Evolutionary conservation across 2,113 vertebrate genomes (phyloP), one percentile per base, ranked within the genome.

Genomic region (Ploceus nigricollis): DNA sequence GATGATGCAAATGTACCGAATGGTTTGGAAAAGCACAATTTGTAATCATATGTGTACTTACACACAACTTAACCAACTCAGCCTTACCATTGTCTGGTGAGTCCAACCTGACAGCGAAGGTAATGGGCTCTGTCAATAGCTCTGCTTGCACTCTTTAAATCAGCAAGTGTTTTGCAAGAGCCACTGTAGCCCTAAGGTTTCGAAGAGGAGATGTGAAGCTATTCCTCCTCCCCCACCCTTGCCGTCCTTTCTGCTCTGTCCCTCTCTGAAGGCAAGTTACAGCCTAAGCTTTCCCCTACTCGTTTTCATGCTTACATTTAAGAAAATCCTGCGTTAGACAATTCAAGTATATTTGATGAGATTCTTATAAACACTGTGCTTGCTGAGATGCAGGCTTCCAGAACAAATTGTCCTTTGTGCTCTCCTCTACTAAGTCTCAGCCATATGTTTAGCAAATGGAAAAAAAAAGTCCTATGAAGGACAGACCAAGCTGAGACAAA

Each of bases 101-200:
- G 78, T 85, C 65, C 90, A 87, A 42, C 70, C 65, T 90, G 87
- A 85, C 87, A 82, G 61, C 10, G 27, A 40, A 87, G 77, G 82
- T 31, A 78, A 85, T 84, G 70, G 84, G 75, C 57, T 91, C 89
- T 87, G 61, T 91, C 87, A 82, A 51, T 68, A 93, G 65, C 35
- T 78, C 44, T 64, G 73, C 90, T 68, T 71, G 61, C 73, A 11
- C 56, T 70, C 60, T 68, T 79, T 87, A 91, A 93, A 87, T 68
- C 87, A 87, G 82, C 85, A 91, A 91, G 79, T 75, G 84, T 90
- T 93, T 84, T 71, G 66, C 80, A 91, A 95, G 77, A 93, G 42
- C 39, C 69, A 12, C 75, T 39, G 39, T 19, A 89, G 87, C 64
- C 54, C 35, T 37, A 28, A 73, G 13, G 3, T 78, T 81, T 58